These are phyloP conservation scores for Pithys albifrons DNA, from an alignment of 2,113 vertebrate genomes.

Conservation along the genomic window DNA sequence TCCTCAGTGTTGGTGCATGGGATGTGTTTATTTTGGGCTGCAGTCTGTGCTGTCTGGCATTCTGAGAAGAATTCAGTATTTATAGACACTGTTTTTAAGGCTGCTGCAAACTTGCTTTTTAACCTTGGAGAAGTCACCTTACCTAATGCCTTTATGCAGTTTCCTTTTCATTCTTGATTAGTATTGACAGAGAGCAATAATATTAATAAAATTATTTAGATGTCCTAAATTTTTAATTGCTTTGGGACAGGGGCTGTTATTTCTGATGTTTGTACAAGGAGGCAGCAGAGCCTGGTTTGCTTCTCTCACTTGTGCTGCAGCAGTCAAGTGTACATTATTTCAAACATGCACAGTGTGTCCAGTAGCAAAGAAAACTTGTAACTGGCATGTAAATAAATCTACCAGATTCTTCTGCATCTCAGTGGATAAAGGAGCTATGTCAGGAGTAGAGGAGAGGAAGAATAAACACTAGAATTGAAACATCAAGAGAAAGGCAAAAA, in stretches of 20 bases:
- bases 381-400: background rate
- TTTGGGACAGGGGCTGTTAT: background rate
- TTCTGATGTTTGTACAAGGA: background rate
- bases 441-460: background rate
- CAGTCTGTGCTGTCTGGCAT: background rate
- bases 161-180: background rate
- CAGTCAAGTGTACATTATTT: background rate
- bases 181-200: background rate
- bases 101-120: background rate
- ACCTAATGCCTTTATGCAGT: background rate
- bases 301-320: background rate
- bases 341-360: background rate
- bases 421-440: background rate
- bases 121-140: background rate
- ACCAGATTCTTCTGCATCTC: background rate
- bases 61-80: background rate
- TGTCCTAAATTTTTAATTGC: background rate
- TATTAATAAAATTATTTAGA: background rate
- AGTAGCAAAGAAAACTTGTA: background rate
- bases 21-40: background rate
- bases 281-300: background rate
- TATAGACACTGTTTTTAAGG: background rate
- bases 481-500: background rate
- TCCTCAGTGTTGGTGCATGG: background rate
- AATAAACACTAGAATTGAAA: background rate